A percentile compares a stretch with the other conserved stretches of the same genome.
Evolutionary conservation across 2,113 vertebrate genomes (phyloP).

Genomic region (Planiliza haematocheilus): DNA sequence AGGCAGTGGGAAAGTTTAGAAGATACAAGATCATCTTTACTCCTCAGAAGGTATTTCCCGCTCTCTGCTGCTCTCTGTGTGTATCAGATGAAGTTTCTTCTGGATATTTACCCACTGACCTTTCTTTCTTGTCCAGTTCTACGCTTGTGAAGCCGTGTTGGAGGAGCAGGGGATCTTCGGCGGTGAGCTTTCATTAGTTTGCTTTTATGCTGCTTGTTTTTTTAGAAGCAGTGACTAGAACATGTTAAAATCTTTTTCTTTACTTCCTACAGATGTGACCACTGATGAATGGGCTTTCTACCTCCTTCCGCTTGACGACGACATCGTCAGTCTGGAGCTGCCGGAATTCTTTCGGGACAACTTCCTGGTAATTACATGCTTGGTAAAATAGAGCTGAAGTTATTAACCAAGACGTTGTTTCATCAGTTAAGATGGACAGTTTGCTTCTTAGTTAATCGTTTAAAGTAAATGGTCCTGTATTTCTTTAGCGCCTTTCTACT

Average conservation of each 20-base stretch:
- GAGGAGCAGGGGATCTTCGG: constrained; percentile 95
- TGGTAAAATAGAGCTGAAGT: neutral
- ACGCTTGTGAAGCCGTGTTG: constrained; percentile 91
- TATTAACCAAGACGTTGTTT: neutral
- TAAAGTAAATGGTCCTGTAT: no score
- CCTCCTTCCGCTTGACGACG: constrained; percentile 93
- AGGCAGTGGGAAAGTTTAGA: constrained; percentile 84
- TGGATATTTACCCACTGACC: neutral
- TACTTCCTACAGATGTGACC: constrained; percentile 86
- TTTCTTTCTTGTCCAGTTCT: constrained; percentile 84
- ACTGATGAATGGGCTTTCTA: constrained; percentile 96
- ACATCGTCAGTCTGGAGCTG: constrained; percentile 96
- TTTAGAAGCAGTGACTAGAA: neutral
- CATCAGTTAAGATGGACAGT: no score
- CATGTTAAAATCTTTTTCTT: neutral
- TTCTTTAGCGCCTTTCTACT: no score
- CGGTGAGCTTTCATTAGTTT: constrained; percentile 75
- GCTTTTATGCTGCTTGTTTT: constrained; percentile 10
- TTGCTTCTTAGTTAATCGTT: neutral
- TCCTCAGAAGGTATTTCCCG: constrained; percentile 90
- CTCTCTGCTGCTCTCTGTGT: neutral
- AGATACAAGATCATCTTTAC: constrained; percentile 97
- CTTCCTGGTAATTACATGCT: constrained; percentile 87
- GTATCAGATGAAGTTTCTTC: neutral
- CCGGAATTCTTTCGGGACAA: constrained; percentile 96